Percentiles rank a stretch among this genome's conserved stretches.
Conservation (phyloP, 2,113 vertebrate genomes). For the Indri indri region DNA sequence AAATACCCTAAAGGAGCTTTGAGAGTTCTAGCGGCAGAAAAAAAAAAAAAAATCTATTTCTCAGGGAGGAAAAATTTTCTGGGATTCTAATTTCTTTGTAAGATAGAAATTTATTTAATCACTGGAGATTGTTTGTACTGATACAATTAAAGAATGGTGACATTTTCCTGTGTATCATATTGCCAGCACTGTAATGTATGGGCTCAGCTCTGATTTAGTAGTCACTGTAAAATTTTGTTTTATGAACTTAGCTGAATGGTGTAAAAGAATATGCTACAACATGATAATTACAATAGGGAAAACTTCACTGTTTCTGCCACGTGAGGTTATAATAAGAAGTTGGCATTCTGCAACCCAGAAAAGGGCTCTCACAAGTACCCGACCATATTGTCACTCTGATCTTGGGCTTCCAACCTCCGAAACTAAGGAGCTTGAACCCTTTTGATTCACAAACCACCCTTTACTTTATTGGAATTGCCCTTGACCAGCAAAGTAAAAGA, state of each 20-base stretch:
- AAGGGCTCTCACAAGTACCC: not conserved
- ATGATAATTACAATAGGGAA: not conserved
- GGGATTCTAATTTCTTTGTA: not conserved
- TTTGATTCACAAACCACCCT: not conserved
- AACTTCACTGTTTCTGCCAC: not conserved
- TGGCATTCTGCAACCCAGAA: not conserved
- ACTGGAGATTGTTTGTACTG: not conserved
- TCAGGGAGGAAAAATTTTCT: not conserved
- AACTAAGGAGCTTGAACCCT: not conserved
- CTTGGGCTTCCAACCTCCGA: not conserved
- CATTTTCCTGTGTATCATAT: not conserved
- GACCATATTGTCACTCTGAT: not conserved
- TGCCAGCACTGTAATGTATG: not conserved
- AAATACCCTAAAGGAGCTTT: not conserved
- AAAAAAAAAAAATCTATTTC: not conserved
- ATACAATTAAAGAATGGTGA: not conserved
- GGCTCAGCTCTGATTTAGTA: not conserved
- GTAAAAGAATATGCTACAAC: not conserved
- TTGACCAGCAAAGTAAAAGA: not conserved
- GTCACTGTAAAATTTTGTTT: not conserved
- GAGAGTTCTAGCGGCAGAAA: not conserved
- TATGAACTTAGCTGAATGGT: not conserved
- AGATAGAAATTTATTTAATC: not conserved
- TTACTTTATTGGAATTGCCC: not conserved
- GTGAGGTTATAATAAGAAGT: not conserved